These are phyloP conservation scores for Acestrorhynchus altus DNA, from an alignment of 2,797 vertebrate genomes.

Conservation along the genomic window DNA sequence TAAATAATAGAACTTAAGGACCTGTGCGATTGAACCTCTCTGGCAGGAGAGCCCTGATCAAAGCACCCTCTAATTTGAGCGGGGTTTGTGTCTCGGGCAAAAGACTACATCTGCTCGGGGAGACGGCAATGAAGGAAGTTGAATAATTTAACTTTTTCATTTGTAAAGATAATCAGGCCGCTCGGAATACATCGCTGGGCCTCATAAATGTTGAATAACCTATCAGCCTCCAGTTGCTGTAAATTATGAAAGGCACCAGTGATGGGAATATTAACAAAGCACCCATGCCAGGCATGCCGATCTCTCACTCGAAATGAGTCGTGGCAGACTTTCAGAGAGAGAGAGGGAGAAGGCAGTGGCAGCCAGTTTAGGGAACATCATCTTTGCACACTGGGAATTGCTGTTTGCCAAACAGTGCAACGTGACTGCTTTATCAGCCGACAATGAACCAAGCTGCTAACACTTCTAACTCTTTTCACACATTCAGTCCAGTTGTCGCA, in stretches of 20 bases:
- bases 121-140: constrained; percentile 70
- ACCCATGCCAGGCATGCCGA: constrained; percentile 36
- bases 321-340: constrained; percentile 82
- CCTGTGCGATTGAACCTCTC: constrained; percentile 64
- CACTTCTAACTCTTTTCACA: too few relatives aligned
- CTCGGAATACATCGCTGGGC: constrained; percentile 97
- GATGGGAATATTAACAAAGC: constrained; percentile 96
- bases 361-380: constrained; percentile 26
- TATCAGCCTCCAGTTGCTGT: constrained; percentile 99
- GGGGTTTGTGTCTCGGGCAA: constrained; percentile 63
- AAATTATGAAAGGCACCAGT: constrained; percentile 97
- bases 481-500: too few relatives aligned
- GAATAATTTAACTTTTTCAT: constrained; percentile 99
- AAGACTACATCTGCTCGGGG: constrained; percentile 67
- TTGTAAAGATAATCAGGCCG: constrained; percentile 99
- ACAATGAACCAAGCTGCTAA: too few relatives aligned
- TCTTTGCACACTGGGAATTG: background rate
- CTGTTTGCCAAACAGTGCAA: constrained; percentile 10
- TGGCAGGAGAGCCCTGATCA: constrained; percentile 62
- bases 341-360: constrained; percentile 38
- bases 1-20: constrained; percentile 76
- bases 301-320: constrained; percentile 83
- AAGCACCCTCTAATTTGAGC: constrained; percentile 59
- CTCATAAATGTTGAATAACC: constrained; percentile 99
- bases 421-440: too few relatives aligned